phyloP scores from a whole-genome alignment of 2,888 invertebrate genomes.

The Eupithecia dodoneata region DNA sequence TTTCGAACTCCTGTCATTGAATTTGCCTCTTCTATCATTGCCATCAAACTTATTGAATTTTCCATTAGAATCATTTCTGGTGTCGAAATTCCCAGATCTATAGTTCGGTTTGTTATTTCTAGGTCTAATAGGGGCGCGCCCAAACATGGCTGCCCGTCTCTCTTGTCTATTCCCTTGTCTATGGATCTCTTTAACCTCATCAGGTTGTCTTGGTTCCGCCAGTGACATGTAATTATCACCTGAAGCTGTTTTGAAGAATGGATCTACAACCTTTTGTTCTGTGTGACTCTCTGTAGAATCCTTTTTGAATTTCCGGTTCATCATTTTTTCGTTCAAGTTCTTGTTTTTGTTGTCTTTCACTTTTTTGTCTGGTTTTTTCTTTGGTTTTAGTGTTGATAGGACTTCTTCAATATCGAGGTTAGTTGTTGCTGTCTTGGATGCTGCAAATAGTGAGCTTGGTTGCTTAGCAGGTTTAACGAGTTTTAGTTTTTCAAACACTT shows the following conservation, averaged over 20 bases:
- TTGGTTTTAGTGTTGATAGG: constrained; percentile 19
- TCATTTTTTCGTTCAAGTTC: constrained; percentile 70
- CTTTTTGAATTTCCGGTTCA: constrained; percentile 67
- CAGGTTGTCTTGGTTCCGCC: constrained; percentile 73
- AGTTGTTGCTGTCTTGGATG: constrained; percentile 16
- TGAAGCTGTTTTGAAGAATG: constrained; percentile 76
- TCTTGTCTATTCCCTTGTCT: constrained; percentile 73
- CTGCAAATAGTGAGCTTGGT: constrained; percentile 18
- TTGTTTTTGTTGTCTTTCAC: constrained; percentile 70
- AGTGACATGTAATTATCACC: constrained; percentile 78
- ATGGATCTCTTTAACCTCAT: constrained; percentile 75
- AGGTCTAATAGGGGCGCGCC: constrained; percentile 68
- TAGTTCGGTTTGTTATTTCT: constrained; percentile 54
- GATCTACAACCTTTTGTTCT: constrained; percentile 69
- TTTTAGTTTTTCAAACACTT: constrained; percentile 32
- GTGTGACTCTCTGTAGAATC: constrained; percentile 48
- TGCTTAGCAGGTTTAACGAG: constrained; percentile 21
- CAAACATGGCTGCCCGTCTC: constrained; percentile 78
- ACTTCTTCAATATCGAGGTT: constrained; percentile 22
- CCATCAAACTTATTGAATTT: constrained; percentile 30
- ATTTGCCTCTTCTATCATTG: constrained; percentile 40
- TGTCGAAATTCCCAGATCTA: constrained; percentile 45
- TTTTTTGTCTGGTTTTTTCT: constrained; percentile 55
- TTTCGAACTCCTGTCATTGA: constrained; percentile 36
- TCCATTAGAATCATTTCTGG: constrained; percentile 34